These are phyloP conservation scores for Cnemophilus loriae DNA, from an alignment of 2,113 vertebrate genomes.

Conservation along the genomic window DNA sequence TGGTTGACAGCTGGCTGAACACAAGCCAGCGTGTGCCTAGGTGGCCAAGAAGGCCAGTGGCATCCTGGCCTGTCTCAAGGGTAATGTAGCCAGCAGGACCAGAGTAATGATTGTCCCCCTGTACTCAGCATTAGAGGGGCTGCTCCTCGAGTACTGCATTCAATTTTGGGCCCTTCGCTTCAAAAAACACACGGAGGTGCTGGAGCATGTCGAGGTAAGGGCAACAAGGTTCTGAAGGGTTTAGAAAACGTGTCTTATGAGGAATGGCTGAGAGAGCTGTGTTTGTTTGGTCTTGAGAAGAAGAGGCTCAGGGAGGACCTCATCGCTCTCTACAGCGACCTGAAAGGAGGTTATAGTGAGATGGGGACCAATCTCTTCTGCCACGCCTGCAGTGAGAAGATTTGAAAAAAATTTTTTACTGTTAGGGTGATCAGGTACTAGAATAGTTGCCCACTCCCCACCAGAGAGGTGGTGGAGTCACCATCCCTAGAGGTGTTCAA, in stretches of 20 bases:
- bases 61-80: not conserved
- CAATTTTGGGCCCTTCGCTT: not conserved
- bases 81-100: not conserved
- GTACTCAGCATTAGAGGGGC: not conserved
- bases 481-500: not conserved
- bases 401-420: not conserved
- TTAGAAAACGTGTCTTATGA: not conserved
- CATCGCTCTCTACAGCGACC: not conserved
- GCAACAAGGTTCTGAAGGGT: not conserved
- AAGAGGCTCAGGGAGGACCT: not conserved
- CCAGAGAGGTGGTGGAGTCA: not conserved
- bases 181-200: not conserved
- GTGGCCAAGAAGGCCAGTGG: not conserved
- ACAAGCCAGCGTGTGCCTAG: too few relatives aligned
- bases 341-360: not conserved
- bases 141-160: not conserved
- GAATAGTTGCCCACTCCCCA: not conserved
- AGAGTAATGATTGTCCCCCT: too few relatives aligned
- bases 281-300: not conserved
- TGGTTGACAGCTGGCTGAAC: not conserved
- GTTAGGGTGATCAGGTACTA: not conserved
- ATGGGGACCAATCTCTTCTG: not conserved
- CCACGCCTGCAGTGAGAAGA: too few relatives aligned
- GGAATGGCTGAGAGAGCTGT: not conserved
- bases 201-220: not conserved